Evolutionary conservation across 2,888 invertebrate species (phyloP).

Genomic region (Ornithoptera alexandrae): DNA sequence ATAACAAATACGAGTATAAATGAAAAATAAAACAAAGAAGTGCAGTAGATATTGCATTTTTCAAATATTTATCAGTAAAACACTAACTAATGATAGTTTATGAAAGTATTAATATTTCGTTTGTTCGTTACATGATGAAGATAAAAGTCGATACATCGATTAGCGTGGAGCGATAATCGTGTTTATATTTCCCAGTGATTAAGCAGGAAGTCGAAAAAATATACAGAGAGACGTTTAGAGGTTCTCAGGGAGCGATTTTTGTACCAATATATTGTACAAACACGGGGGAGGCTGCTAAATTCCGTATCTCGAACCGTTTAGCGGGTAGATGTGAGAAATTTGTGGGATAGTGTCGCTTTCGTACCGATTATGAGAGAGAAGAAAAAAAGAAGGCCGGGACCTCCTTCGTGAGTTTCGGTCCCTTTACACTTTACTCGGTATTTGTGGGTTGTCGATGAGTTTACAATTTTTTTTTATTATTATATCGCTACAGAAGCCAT

Average conservation of each 20-base stretch:
- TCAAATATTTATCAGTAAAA: no score
- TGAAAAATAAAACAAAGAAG: no score
- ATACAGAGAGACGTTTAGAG: constrained; percentile 44
- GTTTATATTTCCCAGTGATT: constrained; percentile 70
- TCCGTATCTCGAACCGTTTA: constrained; percentile 68
- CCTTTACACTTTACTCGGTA: constrained; percentile 12
- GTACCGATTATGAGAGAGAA: constrained; percentile 30
- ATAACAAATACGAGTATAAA: no score
- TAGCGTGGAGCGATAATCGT: constrained; percentile 49
- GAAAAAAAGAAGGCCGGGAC: constrained; percentile 30
- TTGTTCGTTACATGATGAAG: no score
- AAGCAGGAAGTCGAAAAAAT: constrained; percentile 53
- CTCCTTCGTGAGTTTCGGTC: constrained; percentile 16
- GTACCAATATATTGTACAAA: constrained; percentile 62
- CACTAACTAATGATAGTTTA: no score
- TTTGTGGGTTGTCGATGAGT: constrained; percentile 10
- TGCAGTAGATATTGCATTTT: no score
- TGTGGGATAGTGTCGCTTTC: constrained; percentile 36
- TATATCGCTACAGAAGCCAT: constrained; percentile 18
- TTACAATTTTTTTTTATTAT: constrained; percentile 3
- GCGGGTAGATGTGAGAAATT: constrained; percentile 41
- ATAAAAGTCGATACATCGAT: constrained; percentile 18
- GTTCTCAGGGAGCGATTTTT: constrained; percentile 47
- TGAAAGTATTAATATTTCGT: no score
- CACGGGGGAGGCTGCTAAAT: constrained; percentile 71